Conservation (phyloP, 2,113 vertebrate species). For the Tenebrosternarchus preto region DNA sequence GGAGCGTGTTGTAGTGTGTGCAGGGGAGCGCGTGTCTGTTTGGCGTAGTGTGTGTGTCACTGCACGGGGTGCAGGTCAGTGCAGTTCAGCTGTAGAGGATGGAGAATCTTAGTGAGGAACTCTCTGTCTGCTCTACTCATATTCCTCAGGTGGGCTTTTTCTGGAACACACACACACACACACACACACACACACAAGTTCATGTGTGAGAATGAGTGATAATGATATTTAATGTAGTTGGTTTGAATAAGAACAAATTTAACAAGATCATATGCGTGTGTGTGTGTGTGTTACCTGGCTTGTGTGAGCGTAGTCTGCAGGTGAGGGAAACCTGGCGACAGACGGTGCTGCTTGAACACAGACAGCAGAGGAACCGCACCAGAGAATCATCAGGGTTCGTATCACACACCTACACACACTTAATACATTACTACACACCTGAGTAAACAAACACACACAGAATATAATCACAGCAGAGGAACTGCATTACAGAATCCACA, state of each 20-base stretch:
- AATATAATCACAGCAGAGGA: conserved; percentile 56
- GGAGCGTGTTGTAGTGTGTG: background rate
- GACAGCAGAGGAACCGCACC: conserved; percentile 64
- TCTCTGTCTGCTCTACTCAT: conserved; percentile 46
- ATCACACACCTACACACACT: conserved; percentile 58
- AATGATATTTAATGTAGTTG: no score
- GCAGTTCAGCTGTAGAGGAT: conserved; percentile 44
- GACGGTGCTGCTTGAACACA: conserved; percentile 60
- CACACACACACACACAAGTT: conserved; percentile 29
- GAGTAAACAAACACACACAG: no score
- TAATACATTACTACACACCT: background rate
- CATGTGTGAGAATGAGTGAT: no score
- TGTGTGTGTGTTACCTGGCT: conserved; percentile 55
- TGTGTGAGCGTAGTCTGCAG: conserved; percentile 60
- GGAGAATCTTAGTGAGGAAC: conserved; percentile 48
- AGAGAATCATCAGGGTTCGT: conserved; percentile 59
- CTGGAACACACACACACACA: conserved; percentile 63
- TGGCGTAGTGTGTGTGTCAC: background rate
- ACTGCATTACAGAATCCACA: conserved; percentile 58
- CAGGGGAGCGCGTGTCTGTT: background rate
- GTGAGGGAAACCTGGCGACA: conserved; percentile 64
- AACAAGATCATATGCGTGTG: conserved; percentile 25
- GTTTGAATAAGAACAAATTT: no score
- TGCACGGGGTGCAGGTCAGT: conserved; percentile 18
- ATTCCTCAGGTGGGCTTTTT: conserved; percentile 41